Evolutionary conservation across 1,140 invertebrate species (phyloP).

Genomic region (Bombus ignitus): DNA sequence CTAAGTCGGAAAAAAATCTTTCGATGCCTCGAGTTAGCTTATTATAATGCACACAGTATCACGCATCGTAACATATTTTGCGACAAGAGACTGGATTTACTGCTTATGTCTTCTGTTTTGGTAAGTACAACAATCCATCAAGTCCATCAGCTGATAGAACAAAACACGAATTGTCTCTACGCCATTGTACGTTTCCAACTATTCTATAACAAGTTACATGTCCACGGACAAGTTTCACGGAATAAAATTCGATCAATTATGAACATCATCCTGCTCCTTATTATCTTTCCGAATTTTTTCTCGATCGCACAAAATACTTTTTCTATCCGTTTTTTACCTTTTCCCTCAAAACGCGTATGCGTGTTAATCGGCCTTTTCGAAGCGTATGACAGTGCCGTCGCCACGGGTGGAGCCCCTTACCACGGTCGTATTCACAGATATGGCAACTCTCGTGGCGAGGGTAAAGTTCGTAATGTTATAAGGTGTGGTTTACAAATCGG

Average conservation of each 20-base stretch:
- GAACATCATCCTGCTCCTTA: neutral
- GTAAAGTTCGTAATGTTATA: too few species aligned
- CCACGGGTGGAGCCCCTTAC: neutral
- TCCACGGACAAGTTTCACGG: neutral
- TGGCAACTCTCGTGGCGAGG: too few species aligned
- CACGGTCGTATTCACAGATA: too few species aligned
- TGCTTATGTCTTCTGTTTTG: slow-evolving; percentile 50
- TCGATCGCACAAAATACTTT: neutral
- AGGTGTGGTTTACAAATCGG: too few species aligned
- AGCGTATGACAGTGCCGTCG: slow-evolving; percentile 16
- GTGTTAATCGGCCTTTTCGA: slow-evolving; percentile 41
- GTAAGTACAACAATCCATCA: slow-evolving; percentile 58
- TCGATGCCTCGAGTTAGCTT: slow-evolving; percentile 14
- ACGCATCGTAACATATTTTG: slow-evolving; percentile 31
- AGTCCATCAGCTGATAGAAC: slow-evolving; percentile 65
- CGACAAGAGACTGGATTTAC: slow-evolving; percentile 11
- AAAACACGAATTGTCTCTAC: slow-evolving; percentile 49
- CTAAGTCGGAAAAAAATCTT: slow-evolving; percentile 15
- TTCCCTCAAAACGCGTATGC: neutral
- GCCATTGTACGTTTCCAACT: slow-evolving; percentile 47
- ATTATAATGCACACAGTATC: slow-evolving; percentile 34
- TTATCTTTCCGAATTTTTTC: neutral
- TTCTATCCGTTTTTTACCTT: neutral
- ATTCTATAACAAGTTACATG: neutral
- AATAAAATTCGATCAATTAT: neutral